Base-by-base conservation (phyloP, 2,888 invertebrate species). In the Parnassius apollo region DNA sequence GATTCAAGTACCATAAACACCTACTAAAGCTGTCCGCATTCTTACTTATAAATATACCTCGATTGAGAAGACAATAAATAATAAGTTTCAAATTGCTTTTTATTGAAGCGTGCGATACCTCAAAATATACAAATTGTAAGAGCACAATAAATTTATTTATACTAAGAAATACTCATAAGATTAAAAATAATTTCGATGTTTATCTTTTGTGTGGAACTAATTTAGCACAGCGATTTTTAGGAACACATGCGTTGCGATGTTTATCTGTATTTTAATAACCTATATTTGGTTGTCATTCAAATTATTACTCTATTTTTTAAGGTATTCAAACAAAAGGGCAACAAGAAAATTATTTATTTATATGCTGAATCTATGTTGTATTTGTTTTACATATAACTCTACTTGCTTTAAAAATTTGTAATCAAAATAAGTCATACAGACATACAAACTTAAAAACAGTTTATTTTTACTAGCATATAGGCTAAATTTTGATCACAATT, bases 41-140 rank as follows among this genome's bases (percentile, higher is more conserved):
- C 86, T 86, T 86, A 78, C 76, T 78, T 76, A 76, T 79, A 52
- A 61, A 81, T 13, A 49, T 76, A 78, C 76, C 75, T 80, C 82
- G 82, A 82, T 78, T 84, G 75, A 79, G 85, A 83, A 86, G 86
- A 78, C 80, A 91, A 90, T 91, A 91, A 91, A 91, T 70, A 65
- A 72, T 86, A 86, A 89, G 85, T 81, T 80, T 74, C 68, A 49
- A 66, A 46, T 66, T 67, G 66, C 68, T 73, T 82, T 80, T 77
- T 82, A 75, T 83, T 64, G 48, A 60, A 62, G 85, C 85, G 87
- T 80, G 86, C 87, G 84, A 68, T 13, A 9, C 9, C 9, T 13
- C 13, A 13, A 49, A 13, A 7, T 49, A 13, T 9, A 9, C 13
- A 49, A 13, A 3, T 49, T n/a, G n/a, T 48, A 48, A 48, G 4